Conservation (phyloP, 2,113 vertebrate species). For the Ochotona curzoniae region DNA sequence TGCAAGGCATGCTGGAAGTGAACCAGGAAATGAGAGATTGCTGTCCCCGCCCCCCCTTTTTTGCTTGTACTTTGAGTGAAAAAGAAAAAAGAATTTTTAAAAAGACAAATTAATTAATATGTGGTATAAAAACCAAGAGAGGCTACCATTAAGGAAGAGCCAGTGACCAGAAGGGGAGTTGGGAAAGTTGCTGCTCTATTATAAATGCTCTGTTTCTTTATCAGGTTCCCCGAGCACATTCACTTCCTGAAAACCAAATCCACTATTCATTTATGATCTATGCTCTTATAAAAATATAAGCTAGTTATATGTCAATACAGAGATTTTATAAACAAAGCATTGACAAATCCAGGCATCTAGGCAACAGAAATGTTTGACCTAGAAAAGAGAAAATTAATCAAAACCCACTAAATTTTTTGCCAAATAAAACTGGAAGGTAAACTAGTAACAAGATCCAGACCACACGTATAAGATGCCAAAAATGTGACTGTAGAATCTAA, state of each 20-base stretch:
- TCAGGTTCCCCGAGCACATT: background rate
- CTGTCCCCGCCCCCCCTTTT: no score
- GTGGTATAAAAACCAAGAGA: background rate
- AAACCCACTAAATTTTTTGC: constrained; percentile 6
- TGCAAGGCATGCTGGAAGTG: no score
- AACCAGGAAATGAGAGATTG: no score
- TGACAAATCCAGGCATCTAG: constrained; percentile 30
- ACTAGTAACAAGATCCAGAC: constrained; percentile 56
- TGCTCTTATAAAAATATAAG: background rate
- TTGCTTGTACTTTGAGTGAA: no score
- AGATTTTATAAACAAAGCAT: constrained; percentile 46
- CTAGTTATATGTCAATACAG: constrained; percentile 15
- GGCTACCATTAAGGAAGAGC: background rate
- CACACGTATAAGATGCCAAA: background rate
- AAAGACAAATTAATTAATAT: background rate
- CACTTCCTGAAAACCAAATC: constrained; percentile 35
- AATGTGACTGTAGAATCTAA: background rate
- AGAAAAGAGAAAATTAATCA: constrained; percentile 23
- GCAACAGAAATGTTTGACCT: constrained; percentile 22
- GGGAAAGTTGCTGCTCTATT: background rate
- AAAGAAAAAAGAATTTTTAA: no score
- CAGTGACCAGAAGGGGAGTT: background rate
- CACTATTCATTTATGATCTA: background rate
- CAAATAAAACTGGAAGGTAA: constrained; percentile 44
- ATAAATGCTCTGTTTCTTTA: background rate